Evolutionary conservation across 2,113 vertebrate genomes (phyloP).

Genomic region (Oceanites oceanicus): DNA sequence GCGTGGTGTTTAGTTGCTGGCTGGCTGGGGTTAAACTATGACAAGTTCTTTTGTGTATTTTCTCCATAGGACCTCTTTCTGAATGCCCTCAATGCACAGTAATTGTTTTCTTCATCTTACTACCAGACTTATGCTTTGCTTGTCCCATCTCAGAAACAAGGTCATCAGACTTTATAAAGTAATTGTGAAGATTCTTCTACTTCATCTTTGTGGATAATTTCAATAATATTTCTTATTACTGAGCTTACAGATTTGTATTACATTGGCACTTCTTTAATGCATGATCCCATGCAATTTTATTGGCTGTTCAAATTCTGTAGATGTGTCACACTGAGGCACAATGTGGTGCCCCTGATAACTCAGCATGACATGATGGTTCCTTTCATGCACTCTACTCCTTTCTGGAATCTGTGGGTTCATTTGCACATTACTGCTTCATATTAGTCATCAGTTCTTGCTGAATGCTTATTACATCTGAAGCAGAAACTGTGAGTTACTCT

Average conservation of each 20-base stretch:
- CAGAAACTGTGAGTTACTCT: neutral
- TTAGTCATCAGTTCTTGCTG: neutral
- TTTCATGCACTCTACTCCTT: neutral
- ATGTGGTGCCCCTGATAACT: neutral
- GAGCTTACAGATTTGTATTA: neutral
- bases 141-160: neutral
- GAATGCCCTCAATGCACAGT: neutral
- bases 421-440: neutral
- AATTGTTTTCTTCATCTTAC: neutral
- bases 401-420: neutral
- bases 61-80: neutral
- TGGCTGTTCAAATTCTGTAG: neutral
- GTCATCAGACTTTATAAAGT: neutral
- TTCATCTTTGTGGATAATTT: neutral
- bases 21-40: too few species aligned
- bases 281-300: neutral
- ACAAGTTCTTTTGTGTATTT: neutral
- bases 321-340: neutral
- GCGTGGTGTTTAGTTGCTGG: too few species aligned
- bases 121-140: neutral
- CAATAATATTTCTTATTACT: neutral
- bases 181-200: neutral
- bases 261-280: neutral
- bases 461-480: neutral
- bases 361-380: neutral